Evolutionary conservation across 2,113 vertebrate species (phyloP).

Genomic region (mouse (Mus musculus)): DNA sequence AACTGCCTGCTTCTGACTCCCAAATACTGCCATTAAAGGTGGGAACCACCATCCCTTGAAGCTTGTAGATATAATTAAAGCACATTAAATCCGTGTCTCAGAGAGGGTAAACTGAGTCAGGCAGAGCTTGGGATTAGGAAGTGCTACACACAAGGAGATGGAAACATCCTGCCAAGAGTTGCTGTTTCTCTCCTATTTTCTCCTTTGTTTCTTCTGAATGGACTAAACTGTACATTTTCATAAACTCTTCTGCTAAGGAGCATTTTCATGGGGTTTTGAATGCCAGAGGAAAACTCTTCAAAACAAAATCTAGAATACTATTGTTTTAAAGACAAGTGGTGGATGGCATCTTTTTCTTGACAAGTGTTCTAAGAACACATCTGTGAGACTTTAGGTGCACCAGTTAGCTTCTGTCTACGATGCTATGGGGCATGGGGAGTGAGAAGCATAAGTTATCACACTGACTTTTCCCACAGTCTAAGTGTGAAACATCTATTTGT

Average conservation of each 20-base stretch:
- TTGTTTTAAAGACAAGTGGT: background rate
- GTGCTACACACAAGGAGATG: accelerated
- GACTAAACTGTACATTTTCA: background rate
- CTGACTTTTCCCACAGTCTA: background rate
- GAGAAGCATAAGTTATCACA: background rate
- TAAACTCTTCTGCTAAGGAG: background rate
- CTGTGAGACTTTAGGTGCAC: background rate
- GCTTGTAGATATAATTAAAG: background rate
- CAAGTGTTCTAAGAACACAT: background rate
- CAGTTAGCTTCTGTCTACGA: background rate
- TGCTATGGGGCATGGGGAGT: background rate
- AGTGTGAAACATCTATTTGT: background rate
- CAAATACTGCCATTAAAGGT: background rate
- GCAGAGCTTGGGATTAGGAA: background rate
- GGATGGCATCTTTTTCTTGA: background rate
- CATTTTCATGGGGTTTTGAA: background rate
- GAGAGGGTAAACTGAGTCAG: background rate
- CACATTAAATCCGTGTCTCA: background rate
- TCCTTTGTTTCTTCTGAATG: background rate
- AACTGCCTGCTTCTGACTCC: background rate
- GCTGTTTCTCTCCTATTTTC: background rate
- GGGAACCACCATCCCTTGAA: background rate
- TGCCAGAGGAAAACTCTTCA: background rate
- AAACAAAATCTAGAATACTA: background rate
- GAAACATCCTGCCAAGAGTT: background rate